Base-by-base conservation (phyloP, 2,888 invertebrate species). In the Crematogaster levior region DNA sequence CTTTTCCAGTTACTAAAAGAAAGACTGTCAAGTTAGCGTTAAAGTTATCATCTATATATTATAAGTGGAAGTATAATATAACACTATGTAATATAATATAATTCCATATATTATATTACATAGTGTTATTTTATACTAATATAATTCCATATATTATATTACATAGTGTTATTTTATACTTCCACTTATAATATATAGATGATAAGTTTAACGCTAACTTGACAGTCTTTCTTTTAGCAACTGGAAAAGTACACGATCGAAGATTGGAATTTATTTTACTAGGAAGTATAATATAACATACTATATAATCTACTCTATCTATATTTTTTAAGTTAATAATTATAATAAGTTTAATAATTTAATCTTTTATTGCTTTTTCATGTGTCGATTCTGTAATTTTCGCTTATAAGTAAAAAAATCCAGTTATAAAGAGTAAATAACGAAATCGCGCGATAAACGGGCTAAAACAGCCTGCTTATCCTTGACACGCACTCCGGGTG, bases 401-500 rank as follows among this genome's bases (percentile, higher is more conserved):
- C n/a, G 3, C 12, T 30, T 6, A 12, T 30, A 18, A 12, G 30
- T n/a, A 66, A 66, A 27, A 7, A 12, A 48, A 48, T 48, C 3
- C 6, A 10, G n/a, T 30, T 30, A 6, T n/a, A 6, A 9, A 27
- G n/a, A 4, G 18, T 48, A 48, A 48, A 30, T n/a, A 30, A n/a
- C n/a, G 30, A 68, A 66, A 24, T 30, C 21, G n/a, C 24, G 30
- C 27, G 40, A 56, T 56, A 40, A 56, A 40, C n/a, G 58, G 7
- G 30, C 27, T 43, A 15, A 43, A 60, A 60, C 9, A 81, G 21
- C 18, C 4, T 34, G 30, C 30, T 84, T 82, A 83, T 86, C 84
- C 40, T 10, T n/a, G 24, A 12, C 30, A 79, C 18, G 60, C 75
- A 86, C 81, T 72, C 48, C 34, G 84, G 72, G 56, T 72, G 81